Percentiles rank a stretch among this genome's conserved stretches.
These are phyloP conservation scores for Liolophura sinensis DNA, from an alignment of 1,140 invertebrate genomes.

Conservation along the genomic window DNA sequence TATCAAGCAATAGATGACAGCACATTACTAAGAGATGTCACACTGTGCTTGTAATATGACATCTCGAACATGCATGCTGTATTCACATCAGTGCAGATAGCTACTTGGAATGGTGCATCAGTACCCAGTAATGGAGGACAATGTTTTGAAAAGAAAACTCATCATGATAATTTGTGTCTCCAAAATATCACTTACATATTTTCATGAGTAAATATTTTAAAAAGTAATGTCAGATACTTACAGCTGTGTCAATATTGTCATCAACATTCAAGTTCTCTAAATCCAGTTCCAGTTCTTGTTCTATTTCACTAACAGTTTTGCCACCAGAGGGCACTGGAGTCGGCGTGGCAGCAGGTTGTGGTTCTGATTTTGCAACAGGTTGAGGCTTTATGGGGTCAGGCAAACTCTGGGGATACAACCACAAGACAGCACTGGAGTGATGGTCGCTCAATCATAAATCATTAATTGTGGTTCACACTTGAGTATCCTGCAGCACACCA, in stretches of 20 bases:
- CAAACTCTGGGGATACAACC: not conserved
- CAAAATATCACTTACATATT: not conserved
- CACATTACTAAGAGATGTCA: too few relatives aligned
- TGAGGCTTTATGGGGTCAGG: not conserved
- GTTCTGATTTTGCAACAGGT: not conserved
- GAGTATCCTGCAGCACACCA: not conserved
- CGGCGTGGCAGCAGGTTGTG: constrained; percentile 7
- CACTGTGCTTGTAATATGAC: too few relatives aligned
- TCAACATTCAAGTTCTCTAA: constrained; percentile 57
- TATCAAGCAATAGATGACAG: too few relatives aligned
- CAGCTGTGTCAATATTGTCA: constrained; percentile 38
- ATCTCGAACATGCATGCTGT: too few relatives aligned
- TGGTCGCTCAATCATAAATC: not conserved
- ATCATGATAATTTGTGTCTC: constrained; percentile 14
- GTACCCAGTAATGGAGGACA: too few relatives aligned
- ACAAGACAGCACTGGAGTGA: not conserved
- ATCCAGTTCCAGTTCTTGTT: constrained; percentile 62
- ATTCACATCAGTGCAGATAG: too few relatives aligned
- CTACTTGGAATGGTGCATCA: too few relatives aligned
- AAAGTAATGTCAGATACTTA: constrained; percentile 13
- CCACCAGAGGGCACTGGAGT: constrained; percentile 11
- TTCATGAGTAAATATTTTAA: not conserved
- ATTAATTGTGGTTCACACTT: not conserved
- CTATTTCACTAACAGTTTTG: constrained; percentile 49
- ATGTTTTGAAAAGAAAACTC: constrained; percentile 2